phyloP scores from a whole-genome alignment of 1,140 invertebrate species.

The Augochlora pura region DNA sequence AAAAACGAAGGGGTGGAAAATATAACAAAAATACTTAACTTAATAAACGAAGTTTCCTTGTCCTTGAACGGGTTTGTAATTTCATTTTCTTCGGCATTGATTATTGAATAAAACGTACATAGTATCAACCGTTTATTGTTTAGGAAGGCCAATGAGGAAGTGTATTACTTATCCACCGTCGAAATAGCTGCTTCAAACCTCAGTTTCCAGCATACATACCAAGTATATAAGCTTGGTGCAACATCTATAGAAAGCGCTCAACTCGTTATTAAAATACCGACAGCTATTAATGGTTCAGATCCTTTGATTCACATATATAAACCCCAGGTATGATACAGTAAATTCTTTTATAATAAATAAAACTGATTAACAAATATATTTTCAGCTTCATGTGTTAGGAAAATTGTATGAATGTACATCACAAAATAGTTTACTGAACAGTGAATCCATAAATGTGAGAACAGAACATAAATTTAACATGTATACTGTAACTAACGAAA shows the following conservation, averaged over 20 bases:
- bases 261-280: slow-evolving; percentile 59
- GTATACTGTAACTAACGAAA: background rate
- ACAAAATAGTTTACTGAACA: background rate
- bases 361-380: background rate
- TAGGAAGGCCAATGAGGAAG: slow-evolving; percentile 72
- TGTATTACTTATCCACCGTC: slow-evolving; percentile 60
- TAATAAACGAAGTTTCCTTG: slow-evolving; percentile 65
- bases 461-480: background rate
- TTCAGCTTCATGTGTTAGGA: slow-evolving; percentile 60
- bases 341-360: background rate
- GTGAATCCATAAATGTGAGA: background rate
- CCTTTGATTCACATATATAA: slow-evolving; percentile 48
- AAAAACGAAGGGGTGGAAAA: slow-evolving; percentile 62
- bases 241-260: slow-evolving; percentile 67
- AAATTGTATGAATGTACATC: slow-evolving; percentile 46
- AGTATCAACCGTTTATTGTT: slow-evolving; percentile 29
- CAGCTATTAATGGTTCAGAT: slow-evolving; percentile 20
- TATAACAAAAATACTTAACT: slow-evolving; percentile 54
- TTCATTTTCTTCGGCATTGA: too few relatives aligned
- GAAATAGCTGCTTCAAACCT: slow-evolving; percentile 46
- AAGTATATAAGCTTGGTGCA: slow-evolving; percentile 67
- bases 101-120: background rate
- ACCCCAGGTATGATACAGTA: slow-evolving; percentile 48
- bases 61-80: slow-evolving; percentile 71
- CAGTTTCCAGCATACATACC: slow-evolving; percentile 67